These are phyloP conservation scores for Dinothrombium tinctorium DNA, from an alignment of 1,140 invertebrate species.

Conservation along the genomic window DNA sequence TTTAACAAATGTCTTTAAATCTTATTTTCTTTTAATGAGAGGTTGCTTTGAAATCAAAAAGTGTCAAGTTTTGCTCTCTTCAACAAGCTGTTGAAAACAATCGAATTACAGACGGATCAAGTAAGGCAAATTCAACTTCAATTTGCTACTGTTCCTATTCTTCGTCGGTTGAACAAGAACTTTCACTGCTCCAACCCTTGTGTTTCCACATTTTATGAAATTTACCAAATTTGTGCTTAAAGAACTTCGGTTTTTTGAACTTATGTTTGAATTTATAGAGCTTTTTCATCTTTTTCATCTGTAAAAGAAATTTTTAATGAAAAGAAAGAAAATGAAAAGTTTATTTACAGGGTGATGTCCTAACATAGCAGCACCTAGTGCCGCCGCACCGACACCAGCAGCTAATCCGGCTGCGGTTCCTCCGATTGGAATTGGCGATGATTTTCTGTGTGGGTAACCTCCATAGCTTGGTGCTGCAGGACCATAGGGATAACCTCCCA, in stretches of 20 bases:
- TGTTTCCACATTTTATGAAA: not conserved
- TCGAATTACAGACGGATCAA: no score
- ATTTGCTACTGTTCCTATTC: no score
- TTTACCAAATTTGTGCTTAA: conserved; percentile 2
- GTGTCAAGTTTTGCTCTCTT: no score
- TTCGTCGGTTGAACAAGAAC: no score
- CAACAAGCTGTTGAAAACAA: no score
- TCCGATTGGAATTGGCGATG: conserved; percentile 3
- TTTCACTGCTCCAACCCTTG: conserved; percentile 4
- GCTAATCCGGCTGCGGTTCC: not conserved
- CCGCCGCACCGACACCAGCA: not conserved
- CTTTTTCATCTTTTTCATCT: conserved; percentile 3
- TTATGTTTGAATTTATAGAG: conserved; percentile 1
- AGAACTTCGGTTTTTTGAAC: conserved; percentile 3
- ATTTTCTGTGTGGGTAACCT: not conserved
- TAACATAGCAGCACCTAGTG: not conserved
- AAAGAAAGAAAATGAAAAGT: not conserved
- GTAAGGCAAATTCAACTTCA: no score
- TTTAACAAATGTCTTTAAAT: no score
- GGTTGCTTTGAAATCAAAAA: no score
- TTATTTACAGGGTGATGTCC: not conserved
- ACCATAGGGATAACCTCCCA: not conserved
- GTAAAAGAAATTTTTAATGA: not conserved
- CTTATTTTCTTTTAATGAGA: no score
- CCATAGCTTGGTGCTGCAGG: not conserved